These are phyloP conservation scores for Helicolenus hilgendorfi DNA, from an alignment of 2,797 vertebrate species.

Conservation along the genomic window DNA sequence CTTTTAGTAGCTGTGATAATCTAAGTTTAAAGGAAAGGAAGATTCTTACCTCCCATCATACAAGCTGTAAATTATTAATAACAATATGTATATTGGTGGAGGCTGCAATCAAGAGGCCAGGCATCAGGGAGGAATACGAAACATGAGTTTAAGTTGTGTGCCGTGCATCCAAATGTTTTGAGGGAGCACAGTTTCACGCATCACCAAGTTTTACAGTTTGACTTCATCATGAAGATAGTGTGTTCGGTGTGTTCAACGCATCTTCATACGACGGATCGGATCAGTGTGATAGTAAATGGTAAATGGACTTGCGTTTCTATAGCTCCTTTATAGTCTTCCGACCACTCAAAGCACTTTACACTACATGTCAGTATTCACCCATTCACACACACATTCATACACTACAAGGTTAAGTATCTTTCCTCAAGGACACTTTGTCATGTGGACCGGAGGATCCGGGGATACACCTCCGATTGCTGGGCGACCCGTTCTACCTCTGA, in stretches of 20 bases:
- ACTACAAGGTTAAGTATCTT: no score
- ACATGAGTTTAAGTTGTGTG: not conserved
- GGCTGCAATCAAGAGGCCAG: not conserved
- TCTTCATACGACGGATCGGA: no score
- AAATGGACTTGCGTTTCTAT: no score
- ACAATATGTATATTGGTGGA: not conserved
- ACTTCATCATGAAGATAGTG: not conserved
- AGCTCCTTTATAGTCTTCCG: no score
- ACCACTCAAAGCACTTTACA: rapidly evolving
- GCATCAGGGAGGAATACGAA: not conserved
- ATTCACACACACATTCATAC: no score
- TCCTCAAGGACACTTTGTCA: no score
- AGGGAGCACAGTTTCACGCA: not conserved
- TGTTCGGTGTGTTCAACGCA: no score
- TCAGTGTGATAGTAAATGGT: no score
- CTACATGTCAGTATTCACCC: no score
- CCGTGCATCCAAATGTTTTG: not conserved
- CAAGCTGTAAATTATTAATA: not conserved
- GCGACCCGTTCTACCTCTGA: no score
- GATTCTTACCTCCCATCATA: not conserved
- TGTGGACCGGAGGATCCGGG: no score
- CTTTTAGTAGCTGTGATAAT: not conserved
- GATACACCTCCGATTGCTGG: no score
- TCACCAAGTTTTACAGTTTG: not conserved
- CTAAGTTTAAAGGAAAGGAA: not conserved